Base-by-base conservation (phyloP, 1,140 invertebrate genomes). In the Coptotermes formosanus region DNA sequence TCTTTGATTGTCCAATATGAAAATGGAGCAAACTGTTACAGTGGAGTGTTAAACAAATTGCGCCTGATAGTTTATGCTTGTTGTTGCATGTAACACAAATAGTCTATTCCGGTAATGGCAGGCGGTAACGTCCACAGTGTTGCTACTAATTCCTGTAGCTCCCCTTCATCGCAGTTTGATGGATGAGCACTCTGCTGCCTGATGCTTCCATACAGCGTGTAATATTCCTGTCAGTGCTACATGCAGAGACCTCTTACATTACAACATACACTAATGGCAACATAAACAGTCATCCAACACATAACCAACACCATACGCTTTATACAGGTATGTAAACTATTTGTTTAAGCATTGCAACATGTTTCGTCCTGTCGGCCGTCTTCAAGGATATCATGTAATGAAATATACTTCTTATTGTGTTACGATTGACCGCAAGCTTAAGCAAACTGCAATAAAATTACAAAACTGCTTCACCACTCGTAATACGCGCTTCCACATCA, bases 1-100 rank as follows among this genome's bases (percentile, higher is more conserved):
- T 64, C 59, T 64, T 64, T n/a, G 25, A 9, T n/a, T 21, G 7
- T 16, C 19, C 8, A 25, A 25, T 16, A 8, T 75, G 11, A 25
- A n/a, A 75, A 75, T 30, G 25, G 64, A 75, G 64, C 64, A 75
- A 4, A 14, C n/a, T n/a, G n/a, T 30, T 75, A 75, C 25, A 30
- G 14, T 75, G 25, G 64, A 30, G 64, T 75, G n/a, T 75, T 75
- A 75, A 75, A 75, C n/a, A 75, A 75, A 75, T 75, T 75, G n/a
- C 64, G 7, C n/a, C n/a, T 75, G 64, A 75, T 75, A 8, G 25
- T 30, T 25, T 9, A n/a, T 25, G 7, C 64, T 75, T 75, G n/a
- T 30, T 75, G 64, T 75, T 75, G 64, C 64, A n/a, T 75, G 64
- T 75, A 75, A 75, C 64, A 14, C 64, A 75, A 75, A 75, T 75